A percentile compares a stretch with the other conserved stretches of the same genome.
Evolutionary conservation across 2,888 invertebrate genomes (phyloP).

Genomic region (Marronus borbonicus): DNA sequence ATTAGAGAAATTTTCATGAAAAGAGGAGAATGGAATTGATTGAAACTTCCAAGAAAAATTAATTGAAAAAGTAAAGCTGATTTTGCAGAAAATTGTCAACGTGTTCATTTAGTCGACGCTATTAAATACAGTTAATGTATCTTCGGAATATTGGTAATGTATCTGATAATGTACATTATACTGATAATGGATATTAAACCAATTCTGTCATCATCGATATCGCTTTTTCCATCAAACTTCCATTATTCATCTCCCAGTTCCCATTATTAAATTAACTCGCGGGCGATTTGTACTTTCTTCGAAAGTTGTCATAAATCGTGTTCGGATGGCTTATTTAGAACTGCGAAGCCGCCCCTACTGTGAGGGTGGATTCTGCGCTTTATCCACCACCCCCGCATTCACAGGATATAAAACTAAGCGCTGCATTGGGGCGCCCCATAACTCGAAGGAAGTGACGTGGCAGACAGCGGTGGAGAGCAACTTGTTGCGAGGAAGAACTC

Average conservation of each 20-base stretch:
- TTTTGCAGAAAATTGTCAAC: no score
- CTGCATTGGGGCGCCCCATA: constrained; percentile 54
- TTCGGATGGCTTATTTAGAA: constrained; percentile 46
- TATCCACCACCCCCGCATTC: constrained; percentile 55
- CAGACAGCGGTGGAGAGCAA: constrained; percentile 49
- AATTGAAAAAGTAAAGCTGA: no score
- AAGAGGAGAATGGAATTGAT: no score
- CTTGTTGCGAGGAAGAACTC: constrained; percentile 49
- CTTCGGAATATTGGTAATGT: no score
- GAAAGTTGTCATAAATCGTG: constrained; percentile 42
- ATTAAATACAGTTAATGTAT: no score
- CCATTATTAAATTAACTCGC: constrained; percentile 32
- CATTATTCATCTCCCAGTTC: constrained; percentile 1
- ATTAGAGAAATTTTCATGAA: no score
- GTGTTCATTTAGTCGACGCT: no score
- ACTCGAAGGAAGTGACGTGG: constrained; percentile 53
- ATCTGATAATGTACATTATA: no score
- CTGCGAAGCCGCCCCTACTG: constrained; percentile 19
- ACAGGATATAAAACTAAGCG: constrained; percentile 57
- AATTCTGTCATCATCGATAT: no score
- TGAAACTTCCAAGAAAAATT: no score
- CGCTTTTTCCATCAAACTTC: no score
- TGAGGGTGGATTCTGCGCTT: constrained; percentile 55
- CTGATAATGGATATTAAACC: no score
- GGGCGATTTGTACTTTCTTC: constrained; percentile 23